Evolutionary conservation across 35 echinoderm and acorn worm genomes (phyloP).

Genomic region (Stichopus chloronotus): DNA sequence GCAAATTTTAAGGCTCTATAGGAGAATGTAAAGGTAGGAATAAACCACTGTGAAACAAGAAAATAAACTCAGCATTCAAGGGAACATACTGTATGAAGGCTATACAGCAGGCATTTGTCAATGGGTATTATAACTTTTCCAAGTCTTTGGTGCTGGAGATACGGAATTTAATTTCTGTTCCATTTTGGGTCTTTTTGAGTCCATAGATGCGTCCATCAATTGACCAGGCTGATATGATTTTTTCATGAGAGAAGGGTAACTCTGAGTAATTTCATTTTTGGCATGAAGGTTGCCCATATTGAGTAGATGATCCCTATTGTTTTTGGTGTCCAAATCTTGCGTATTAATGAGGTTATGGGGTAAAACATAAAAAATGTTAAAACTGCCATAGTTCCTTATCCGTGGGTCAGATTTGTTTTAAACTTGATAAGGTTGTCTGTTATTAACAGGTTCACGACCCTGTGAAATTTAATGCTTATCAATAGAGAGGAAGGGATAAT

Average conservation of each 20-base stretch:
- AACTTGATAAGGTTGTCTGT: no score
- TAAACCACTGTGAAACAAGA: background rate
- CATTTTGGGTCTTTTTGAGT: background rate
- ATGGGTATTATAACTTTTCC: background rate
- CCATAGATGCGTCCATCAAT: slow-evolving; percentile 18
- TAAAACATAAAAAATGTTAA: no score
- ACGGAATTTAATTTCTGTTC: background rate
- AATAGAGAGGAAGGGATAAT: no score
- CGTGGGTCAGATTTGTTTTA: no score
- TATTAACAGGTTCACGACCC: no score
- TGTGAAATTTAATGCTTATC: no score
- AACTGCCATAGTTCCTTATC: no score
- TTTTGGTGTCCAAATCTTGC: no score
- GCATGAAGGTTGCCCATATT: no score
- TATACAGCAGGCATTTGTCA: background rate
- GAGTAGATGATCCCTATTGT: no score
- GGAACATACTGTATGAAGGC: background rate
- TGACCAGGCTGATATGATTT: slow-evolving; percentile 3
- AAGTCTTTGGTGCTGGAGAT: background rate
- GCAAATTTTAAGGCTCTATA: background rate
- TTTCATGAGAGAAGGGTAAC: background rate
- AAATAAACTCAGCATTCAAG: background rate
- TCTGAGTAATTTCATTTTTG: no score
- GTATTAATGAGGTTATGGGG: no score
- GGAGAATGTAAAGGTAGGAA: background rate